phyloP scores from a whole-genome alignment of 92 coral and sea anemone genomes.

The Siderastrea radians region DNA sequence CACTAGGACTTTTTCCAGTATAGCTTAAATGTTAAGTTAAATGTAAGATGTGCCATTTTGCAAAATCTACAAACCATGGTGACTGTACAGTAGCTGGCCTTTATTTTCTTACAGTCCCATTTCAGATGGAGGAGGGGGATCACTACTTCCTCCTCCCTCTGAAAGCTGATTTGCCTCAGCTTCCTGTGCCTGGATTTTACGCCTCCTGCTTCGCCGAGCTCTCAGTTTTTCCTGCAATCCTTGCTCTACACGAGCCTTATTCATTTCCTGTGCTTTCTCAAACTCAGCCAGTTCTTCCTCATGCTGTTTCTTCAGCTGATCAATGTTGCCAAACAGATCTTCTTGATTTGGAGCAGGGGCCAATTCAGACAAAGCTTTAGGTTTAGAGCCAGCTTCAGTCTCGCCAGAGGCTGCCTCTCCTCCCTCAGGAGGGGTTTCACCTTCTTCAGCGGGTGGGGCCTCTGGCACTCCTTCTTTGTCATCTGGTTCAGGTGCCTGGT shows the following conservation, averaged over 20 bases:
- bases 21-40: too few species aligned
- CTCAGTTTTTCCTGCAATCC: slow-evolving; percentile 94
- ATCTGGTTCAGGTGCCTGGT: slow-evolving; percentile 86
- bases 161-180: slow-evolving; percentile 68
- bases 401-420: slow-evolving; percentile 45
- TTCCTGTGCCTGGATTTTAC: slow-evolving; percentile 82
- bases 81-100: background rate
- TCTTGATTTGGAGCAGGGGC: slow-evolving; percentile 90
- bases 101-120: slow-evolving; percentile 15
- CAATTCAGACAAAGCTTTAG: slow-evolving; percentile 82
- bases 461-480: slow-evolving; percentile 73
- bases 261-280: slow-evolving; percentile 92
- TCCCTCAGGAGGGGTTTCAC: slow-evolving; percentile 38
- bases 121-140: slow-evolving; percentile 51
- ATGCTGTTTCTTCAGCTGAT: slow-evolving; percentile 91
- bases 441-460: slow-evolving; percentile 65
- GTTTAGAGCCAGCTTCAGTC: slow-evolving; percentile 54
- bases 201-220: slow-evolving; percentile 89
- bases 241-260: slow-evolving; percentile 93
- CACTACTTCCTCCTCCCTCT: slow-evolving; percentile 15
- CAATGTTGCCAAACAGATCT: slow-evolving; percentile 94
- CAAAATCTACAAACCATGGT: background rate
- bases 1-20: background rate
- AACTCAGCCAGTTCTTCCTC: slow-evolving; percentile 97
- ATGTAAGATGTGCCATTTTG: too few species aligned